Evolutionary conservation across 2,113 vertebrate species (phyloP), one percentile per base, ranked within the genome.

Genomic region (Pelobates fuscus): DNA sequence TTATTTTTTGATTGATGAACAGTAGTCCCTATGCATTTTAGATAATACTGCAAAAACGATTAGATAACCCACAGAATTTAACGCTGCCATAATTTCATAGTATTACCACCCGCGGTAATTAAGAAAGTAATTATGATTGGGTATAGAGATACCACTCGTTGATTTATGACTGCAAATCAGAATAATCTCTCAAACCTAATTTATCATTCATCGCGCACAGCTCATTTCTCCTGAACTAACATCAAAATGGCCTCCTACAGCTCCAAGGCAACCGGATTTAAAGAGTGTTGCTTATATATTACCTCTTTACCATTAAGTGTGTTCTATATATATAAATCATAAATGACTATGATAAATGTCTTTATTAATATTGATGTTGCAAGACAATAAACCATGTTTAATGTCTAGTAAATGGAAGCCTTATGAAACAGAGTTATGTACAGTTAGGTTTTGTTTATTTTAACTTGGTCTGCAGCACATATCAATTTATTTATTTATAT

Each of bases 101-200:
- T 11, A n/a, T 15, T 30, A 27, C 26, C 59, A 29, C 57, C 57
- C 10, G 21, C 57, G 15, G 21, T 60, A 61, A 61, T 61, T 61
- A 61, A 18, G 59, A 61, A 61, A 61, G 59, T 61, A 27, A 61
- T 61, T 11, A n/a, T 61, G 11, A n/a, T n/a, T 24, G 8, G 59
- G 59, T 29, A 18, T 14, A 23, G 17, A 61, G 59, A 29, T 25
- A 27, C 26, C 25, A 29, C 14, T 10, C 26, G 3, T 7, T 61
- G 59, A 61, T 61, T 61, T 61, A 61, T 29, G 26, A 18, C 15
- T 15, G 8, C 17, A 61, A 29, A 61, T 61, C 59, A 7, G 59
- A 30, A 61, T 15, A 6, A 18, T 23, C 12, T 14, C 18, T 17
- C 7, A 18, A 30, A 29, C 11, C 15, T 2, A 30, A 29, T 11